A percentile compares a stretch with the other conserved stretches of the same genome.
These are phyloP conservation scores for Phalacrocorax brasilianus DNA, from an alignment of 2,113 vertebrate species.

Conservation along the genomic window DNA sequence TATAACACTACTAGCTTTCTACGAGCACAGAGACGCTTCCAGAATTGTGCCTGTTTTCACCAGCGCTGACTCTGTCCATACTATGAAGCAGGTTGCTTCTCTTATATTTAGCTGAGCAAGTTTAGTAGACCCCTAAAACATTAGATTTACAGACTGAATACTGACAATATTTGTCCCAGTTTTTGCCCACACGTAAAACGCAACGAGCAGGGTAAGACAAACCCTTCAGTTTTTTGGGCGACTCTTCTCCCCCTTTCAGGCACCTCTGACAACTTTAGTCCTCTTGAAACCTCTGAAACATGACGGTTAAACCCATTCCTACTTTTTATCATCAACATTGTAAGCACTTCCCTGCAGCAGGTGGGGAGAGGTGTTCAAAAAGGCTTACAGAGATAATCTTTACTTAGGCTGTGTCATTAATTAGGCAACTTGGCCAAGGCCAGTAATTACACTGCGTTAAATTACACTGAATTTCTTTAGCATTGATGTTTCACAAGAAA, in stretches of 20 bases:
- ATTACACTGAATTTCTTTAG: background rate
- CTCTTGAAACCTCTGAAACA: background rate
- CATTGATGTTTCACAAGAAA: accelerated
- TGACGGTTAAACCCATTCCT: background rate
- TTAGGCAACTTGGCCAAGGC: background rate
- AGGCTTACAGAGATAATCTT: background rate
- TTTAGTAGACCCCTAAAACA: background rate
- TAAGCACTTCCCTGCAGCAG: background rate
- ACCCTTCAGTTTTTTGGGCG: background rate
- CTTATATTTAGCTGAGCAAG: background rate
- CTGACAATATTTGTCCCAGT: background rate
- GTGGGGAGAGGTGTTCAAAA: background rate
- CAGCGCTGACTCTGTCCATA: background rate
- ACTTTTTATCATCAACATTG: background rate
- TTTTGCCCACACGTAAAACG: background rate
- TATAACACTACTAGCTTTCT: background rate
- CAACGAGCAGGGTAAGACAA: background rate
- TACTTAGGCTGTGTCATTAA: background rate
- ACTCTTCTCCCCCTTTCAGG: background rate
- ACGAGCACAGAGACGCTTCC: background rate
- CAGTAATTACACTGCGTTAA: background rate
- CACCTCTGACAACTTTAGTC: background rate
- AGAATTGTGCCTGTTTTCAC: background rate
- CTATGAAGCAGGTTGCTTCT: background rate
- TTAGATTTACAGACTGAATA: background rate